Conservation (phyloP, 2,888 invertebrate species). For the Diarsia dahlii region DNA sequence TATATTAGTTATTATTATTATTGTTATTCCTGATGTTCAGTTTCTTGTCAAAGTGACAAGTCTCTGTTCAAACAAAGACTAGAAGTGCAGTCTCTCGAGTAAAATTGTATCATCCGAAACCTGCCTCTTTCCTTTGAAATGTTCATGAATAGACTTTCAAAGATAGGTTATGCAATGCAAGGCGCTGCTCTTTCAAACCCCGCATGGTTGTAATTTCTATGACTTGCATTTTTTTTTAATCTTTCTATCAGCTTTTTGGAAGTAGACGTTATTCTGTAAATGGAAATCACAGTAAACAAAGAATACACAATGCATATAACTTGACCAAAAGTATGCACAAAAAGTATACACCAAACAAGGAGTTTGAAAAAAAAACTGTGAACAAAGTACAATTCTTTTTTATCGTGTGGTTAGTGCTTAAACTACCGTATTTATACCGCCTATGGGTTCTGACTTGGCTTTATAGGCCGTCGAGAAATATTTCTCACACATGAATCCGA, state of each 20-base stretch:
- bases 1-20: too few relatives aligned
- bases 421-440: too few relatives aligned
- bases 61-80: neutral
- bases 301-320: too few relatives aligned
- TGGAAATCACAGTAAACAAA: too few relatives aligned
- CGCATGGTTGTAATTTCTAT: neutral
- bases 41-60: constrained; percentile 3
- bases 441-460: too few relatives aligned
- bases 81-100: neutral
- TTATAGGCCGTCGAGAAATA: too few relatives aligned
- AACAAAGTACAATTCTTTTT: too few relatives aligned
- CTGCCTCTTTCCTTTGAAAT: constrained; percentile 2
- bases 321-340: too few relatives aligned
- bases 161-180: neutral
- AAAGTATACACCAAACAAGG: too few relatives aligned
- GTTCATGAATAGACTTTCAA: neutral
- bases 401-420: too few relatives aligned
- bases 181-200: neutral
- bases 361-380: too few relatives aligned
- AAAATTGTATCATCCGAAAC: constrained; percentile 6
- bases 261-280: neutral
- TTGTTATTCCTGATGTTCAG: neutral
- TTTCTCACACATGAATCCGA: too few relatives aligned
- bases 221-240: neutral
- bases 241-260: neutral